Percentiles rank a stretch among this genome's conserved stretches.
phyloP scores from a whole-genome alignment of 2,113 vertebrate genomes.

The Mustelus asterias region DNA sequence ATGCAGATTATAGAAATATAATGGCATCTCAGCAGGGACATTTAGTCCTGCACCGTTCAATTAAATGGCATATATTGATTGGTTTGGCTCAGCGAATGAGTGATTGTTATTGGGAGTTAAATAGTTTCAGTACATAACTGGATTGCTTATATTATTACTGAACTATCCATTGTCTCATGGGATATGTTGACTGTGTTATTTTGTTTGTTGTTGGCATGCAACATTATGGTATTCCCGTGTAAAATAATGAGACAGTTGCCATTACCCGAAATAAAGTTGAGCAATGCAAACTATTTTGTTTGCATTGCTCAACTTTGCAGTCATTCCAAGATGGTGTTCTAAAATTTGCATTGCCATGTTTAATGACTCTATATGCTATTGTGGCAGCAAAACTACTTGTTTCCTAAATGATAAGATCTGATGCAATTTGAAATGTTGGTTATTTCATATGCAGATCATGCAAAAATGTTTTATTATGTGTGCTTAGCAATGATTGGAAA shows the following conservation, averaged over 20 bases:
- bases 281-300: slow-evolving; percentile 24
- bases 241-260: slow-evolving; percentile 28
- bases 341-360: neutral
- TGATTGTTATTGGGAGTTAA: slow-evolving; percentile 25
- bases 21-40: slow-evolving; percentile 28
- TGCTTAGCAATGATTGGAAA: neutral
- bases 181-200: slow-evolving; percentile 18
- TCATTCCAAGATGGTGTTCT: neutral
- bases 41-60: slow-evolving; percentile 9
- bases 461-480: neutral
- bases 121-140: slow-evolving; percentile 28
- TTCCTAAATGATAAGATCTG: neutral
- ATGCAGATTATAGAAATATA: slow-evolving; percentile 35
- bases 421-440: neutral
- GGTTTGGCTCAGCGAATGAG: slow-evolving; percentile 27
- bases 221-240: slow-evolving; percentile 5
- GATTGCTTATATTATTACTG: slow-evolving; percentile 17
- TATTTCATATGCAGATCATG: neutral
- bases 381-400: neutral
- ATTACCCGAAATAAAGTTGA: slow-evolving; percentile 19
- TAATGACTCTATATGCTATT: neutral
- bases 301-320: neutral
- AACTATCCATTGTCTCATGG: neutral
- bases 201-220: neutral
- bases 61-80: slow-evolving; percentile 37